Base-by-base conservation (phyloP, 1,140 invertebrate genomes). In the Drosophila lacteicornis region DNA sequence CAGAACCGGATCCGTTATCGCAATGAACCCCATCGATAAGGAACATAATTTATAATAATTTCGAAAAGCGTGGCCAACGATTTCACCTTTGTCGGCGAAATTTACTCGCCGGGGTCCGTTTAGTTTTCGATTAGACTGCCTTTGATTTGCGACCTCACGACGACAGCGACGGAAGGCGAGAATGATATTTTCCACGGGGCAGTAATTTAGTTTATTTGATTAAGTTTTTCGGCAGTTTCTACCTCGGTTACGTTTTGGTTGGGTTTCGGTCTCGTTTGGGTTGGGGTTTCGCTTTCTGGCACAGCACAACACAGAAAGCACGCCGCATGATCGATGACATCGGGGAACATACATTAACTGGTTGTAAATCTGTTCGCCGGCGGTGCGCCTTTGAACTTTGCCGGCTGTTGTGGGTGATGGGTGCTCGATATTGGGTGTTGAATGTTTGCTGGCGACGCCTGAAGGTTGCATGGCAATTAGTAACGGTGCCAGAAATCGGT, bases 21-120 rank as follows among this genome's bases (percentile, higher is more conserved):
- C 11, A 36, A 42, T 49, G 25, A 30, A 33, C 38, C 45, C 42
- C 56, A 61, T 59, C 40, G 84, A 87, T 87, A 87, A 87, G 84
- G 63, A 87, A 90, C 84, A 90, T 87, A 90, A 88, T 88, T 88
- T 90, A 88, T 88, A 88, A 88, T 90, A 81, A 88, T 90, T 88
- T 90, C 74, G 78, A 17, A 79, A 80, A 77, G 84, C 84, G 82
- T 78, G 85, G 83, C 77, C 84, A 75, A 84, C 77, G 55, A 69
- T 74, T 81, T 61, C 55, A 83, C 85, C 84, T 88, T 88, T 88
- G 84, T 88, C 84, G 84, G 84, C 85, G 80, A 84, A 88, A 81
- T 84, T 88, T 84, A 90, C 85, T 79, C 85, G 80, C 58, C 67
- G 59, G 69, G 57, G 61, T 85, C 75, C 85, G 81, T 90, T 88